These are phyloP conservation scores for Micromys minutus DNA, from an alignment of 2,113 vertebrate species.

Conservation along the genomic window DNA sequence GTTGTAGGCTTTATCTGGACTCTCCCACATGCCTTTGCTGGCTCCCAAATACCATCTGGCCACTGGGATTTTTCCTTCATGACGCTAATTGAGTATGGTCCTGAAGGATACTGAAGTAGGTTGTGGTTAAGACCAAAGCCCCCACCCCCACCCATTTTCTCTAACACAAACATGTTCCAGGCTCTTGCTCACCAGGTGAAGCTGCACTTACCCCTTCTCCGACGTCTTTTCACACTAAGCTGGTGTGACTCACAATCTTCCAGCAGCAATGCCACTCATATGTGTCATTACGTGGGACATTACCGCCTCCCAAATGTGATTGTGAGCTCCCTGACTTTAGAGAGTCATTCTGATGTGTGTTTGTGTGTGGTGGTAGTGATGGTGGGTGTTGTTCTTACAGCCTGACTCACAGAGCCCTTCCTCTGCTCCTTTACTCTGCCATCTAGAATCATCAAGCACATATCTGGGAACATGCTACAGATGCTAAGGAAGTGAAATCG, in stretches of 20 bases:
- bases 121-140: not conserved
- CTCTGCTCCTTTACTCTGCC: not conserved
- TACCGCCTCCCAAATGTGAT: not conserved
- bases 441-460: not conserved
- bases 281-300: not conserved
- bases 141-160: not conserved
- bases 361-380: not conserved
- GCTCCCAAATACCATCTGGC: not conserved
- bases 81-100: not conserved
- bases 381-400: not conserved
- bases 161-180: not conserved
- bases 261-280: not conserved
- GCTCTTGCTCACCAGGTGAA: not conserved
- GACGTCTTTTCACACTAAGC: not conserved
- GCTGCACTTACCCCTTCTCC: too few species aligned
- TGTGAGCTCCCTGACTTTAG: not conserved
- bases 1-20: not conserved
- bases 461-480: not conserved
- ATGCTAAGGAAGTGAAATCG: not conserved
- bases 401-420: not conserved
- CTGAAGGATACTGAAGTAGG: not conserved
- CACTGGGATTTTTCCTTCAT: not conserved
- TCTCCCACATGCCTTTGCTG: not conserved
- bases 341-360: not conserved
- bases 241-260: fast-evolving